Conservation (phyloP, 2,113 vertebrate species). For the Epinephelus lanceolatus region DNA sequence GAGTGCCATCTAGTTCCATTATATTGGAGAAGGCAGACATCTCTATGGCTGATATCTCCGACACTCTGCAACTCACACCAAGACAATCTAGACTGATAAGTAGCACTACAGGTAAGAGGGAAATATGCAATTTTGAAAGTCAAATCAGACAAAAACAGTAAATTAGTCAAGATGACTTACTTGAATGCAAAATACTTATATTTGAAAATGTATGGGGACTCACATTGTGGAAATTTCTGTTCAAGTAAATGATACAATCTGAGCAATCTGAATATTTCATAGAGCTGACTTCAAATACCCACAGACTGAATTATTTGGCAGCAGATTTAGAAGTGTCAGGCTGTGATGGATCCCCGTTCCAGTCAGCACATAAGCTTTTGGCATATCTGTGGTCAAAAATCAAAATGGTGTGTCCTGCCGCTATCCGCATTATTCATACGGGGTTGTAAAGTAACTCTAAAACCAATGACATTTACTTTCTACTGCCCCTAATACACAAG, state of each 20-base stretch:
- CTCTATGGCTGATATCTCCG: no score
- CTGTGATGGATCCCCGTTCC: slow-evolving; percentile 24
- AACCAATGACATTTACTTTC: slow-evolving; percentile 75
- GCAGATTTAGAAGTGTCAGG: slow-evolving; percentile 39
- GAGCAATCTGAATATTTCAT: slow-evolving; percentile 64
- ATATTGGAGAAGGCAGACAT: no score
- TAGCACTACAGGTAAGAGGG: no score
- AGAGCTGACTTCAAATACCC: slow-evolving; percentile 46
- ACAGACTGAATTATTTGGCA: slow-evolving; percentile 58
- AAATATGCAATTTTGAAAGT: not conserved
- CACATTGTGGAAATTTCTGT: slow-evolving; percentile 15
- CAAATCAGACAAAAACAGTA: not conserved
- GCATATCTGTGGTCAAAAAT: slow-evolving; percentile 44
- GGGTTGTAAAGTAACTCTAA: slow-evolving; percentile 64
- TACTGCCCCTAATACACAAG: slow-evolving; percentile 56
- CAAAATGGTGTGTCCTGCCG: slow-evolving; percentile 10
- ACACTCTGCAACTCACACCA: no score
- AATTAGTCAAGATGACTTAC: slow-evolving; percentile 2
- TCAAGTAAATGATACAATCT: slow-evolving; percentile 49
- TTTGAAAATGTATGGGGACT: not conserved
- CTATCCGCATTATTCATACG: slow-evolving; percentile 46
- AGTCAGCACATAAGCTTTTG: slow-evolving; percentile 56
- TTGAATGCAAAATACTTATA: not conserved
- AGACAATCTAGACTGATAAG: no score
- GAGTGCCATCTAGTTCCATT: no score